Evolutionary conservation across 1,140 invertebrate species (phyloP), one percentile per base, ranked within the genome.

Genomic region (Pollicipes pollicipes): DNA sequence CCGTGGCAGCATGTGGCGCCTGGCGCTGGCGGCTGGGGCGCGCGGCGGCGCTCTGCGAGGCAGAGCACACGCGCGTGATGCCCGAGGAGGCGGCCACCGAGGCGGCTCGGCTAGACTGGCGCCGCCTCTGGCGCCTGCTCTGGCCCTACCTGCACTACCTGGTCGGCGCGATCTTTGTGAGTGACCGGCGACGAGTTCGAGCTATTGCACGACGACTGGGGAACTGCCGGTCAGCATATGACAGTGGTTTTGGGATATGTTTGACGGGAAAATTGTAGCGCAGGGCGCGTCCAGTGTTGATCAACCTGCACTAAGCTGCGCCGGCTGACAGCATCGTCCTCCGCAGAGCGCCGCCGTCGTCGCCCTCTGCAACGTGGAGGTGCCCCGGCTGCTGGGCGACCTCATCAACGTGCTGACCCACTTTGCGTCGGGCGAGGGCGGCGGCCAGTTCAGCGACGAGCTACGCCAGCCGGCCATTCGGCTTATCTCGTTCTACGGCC

Each of bases 341-440:
- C 82, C 82, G 69, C 77, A 93, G 91, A 88, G 88, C 75, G 89
- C 91, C 24, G 78, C 93, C 32, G 79, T 85, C 73, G 89, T 91
- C 69, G 90, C 91, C 1, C 74, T 88, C 68, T 81, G 91, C 71
- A 94, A 94, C 77, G 90, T 93, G 73, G 83, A 89, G 78, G 88
- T 93, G n/a, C 74, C 90, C 1, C 81, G 87, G 73, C 76, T 87
- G 70, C 81, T 94, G 29, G 90, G 91, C 63, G 83, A 86, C 73
- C 76, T 93, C 27, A 86, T 93, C 29, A 91, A 93, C 79, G 84
- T 88, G 21, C 81, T 94, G 78, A 84, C 82, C 16, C 80, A 81
- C 68, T 83, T 84, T 74, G 80, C 80, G 17, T 58, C 72, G n/a
- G 70, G 64, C 26, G 31, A 72, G 68, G 80, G 75, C 27, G 81